Evolutionary conservation across 2,797 vertebrate genomes (phyloP).

Genomic region (Paedocypris micromegethes): DNA sequence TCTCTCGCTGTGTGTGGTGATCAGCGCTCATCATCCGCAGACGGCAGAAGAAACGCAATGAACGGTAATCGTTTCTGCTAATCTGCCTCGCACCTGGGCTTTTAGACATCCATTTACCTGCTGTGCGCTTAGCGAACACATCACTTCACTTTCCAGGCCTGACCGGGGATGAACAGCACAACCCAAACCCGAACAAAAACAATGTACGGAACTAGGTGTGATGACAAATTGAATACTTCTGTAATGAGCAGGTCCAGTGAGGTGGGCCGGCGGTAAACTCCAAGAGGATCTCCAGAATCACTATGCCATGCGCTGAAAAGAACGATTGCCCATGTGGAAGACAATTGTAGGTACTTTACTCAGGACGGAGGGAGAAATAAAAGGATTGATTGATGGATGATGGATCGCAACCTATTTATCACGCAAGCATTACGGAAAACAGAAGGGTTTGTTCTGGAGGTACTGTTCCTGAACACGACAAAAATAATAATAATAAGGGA

Average conservation of each 20-base stretch:
- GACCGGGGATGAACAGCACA: not conserved
- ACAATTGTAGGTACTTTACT: conserved; percentile 26
- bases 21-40: conserved; percentile 28
- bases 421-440: conserved; percentile 22
- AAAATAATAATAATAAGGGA: not conserved
- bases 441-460: not conserved
- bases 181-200: conserved; percentile 10
- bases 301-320: conserved; percentile 12
- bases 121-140: conserved; percentile 23
- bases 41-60: conserved; percentile 29
- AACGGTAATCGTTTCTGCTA: conserved; percentile 20
- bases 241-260: conserved; percentile 17
- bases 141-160: conserved; percentile 21
- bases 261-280: conserved; percentile 11
- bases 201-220: conserved; percentile 13
- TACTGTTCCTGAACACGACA: conserved; percentile 1
- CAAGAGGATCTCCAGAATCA: conserved; percentile 12
- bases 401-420: conserved; percentile 17
- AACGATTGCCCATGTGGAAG: conserved; percentile 7
- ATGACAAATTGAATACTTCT: conserved; percentile 29
- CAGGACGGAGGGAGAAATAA: conserved; percentile 30
- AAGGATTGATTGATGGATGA: conserved; percentile 7
- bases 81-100: conserved; percentile 32
- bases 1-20: conserved; percentile 37
- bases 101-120: conserved; percentile 37